Evolutionary conservation across 2,113 vertebrate genomes (phyloP).

Genomic region (Antigone vipio): DNA sequence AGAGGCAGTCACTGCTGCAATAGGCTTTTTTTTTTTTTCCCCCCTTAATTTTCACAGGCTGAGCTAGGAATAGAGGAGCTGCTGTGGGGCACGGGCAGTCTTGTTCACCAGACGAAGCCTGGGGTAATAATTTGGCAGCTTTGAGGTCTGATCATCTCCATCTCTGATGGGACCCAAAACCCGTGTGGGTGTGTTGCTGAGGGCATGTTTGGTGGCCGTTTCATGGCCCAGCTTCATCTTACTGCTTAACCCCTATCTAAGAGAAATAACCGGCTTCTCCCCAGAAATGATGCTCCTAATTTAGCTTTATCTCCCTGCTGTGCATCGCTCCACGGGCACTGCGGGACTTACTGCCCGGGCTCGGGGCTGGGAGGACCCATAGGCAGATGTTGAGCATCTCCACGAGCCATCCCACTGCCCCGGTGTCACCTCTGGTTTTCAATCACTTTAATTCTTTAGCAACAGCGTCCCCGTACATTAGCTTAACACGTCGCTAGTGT

Average conservation of each 20-base stretch:
- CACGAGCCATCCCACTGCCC: rapidly evolving
- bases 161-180: not conserved
- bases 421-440: rapidly evolving
- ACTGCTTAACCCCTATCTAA: not conserved
- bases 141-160: not conserved
- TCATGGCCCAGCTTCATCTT: not conserved
- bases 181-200: rapidly evolving
- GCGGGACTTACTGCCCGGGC: not conserved
- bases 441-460: not conserved
- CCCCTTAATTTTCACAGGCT: not conserved
- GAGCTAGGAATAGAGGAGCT: not conserved
- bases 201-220: rapidly evolving
- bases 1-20: not conserved
- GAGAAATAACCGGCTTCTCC: not conserved
- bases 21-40: not conserved
- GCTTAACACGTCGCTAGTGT: rapidly evolving
- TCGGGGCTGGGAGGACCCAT: rapidly evolving
- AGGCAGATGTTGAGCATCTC: not conserved
- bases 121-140: not conserved
- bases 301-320: rapidly evolving
- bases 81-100: rapidly evolving
- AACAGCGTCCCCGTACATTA: rapidly evolving
- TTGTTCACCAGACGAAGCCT: rapidly evolving
- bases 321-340: rapidly evolving
- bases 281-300: rapidly evolving